These are phyloP conservation scores for Epistrophe eligans DNA, from an alignment of 2,888 invertebrate genomes.

Conservation along the genomic window DNA sequence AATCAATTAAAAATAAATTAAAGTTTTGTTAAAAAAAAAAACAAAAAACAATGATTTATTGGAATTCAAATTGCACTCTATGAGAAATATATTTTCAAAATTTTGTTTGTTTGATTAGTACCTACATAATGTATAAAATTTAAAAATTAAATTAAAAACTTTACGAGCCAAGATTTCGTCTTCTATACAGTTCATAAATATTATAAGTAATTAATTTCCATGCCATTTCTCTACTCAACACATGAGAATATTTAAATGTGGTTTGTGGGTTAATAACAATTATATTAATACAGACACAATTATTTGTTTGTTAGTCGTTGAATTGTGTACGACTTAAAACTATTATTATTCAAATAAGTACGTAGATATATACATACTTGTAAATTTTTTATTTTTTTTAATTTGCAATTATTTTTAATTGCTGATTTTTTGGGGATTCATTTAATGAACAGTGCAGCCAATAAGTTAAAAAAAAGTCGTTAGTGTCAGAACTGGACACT, in stretches of 20 bases:
- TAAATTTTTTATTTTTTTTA: neutral
- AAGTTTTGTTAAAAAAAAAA: neutral
- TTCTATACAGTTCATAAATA: constrained; percentile 42
- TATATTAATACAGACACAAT: neutral
- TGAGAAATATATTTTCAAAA: neutral
- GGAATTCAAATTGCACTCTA: neutral
- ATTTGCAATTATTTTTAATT: constrained; percentile 2
- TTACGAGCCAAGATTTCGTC: constrained; percentile 58
- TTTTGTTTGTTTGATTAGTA: neutral
- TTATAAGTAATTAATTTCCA: constrained; percentile 69
- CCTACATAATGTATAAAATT: neutral
- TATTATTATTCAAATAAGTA: constrained; percentile 39
- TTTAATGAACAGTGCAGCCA: constrained; percentile 12
- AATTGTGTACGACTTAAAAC: constrained; percentile 33
- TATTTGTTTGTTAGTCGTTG: constrained; percentile 1
- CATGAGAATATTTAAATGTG: constrained; percentile 49
- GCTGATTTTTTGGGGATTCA: neutral
- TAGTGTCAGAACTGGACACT: too few species aligned
- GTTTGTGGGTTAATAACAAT: constrained; percentile 47
- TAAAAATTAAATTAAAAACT: constrained; percentile 34
- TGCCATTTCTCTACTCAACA: constrained; percentile 57
- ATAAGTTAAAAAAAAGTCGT: neutral
- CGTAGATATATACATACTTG: neutral
- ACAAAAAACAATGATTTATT: neutral
- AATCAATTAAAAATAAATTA: neutral